Conservation (phyloP, 2,888 invertebrate genomes). For the Meta bourneti region DNA sequence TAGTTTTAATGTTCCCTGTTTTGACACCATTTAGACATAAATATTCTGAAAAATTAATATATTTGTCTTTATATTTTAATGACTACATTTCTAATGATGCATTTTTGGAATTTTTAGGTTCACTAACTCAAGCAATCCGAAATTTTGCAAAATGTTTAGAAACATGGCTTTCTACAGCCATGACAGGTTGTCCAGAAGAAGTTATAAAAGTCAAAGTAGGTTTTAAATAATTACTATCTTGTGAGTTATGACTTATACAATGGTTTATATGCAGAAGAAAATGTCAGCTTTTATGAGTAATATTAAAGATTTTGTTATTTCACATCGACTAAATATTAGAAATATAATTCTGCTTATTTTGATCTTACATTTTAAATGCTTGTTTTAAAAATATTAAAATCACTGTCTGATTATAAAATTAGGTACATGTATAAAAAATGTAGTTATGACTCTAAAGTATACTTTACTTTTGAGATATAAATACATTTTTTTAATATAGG, state of each 20-base stretch:
- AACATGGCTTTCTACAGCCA: conserved; percentile 90
- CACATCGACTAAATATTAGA: not conserved
- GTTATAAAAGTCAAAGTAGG: conserved; percentile 90
- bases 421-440: too few relatives aligned
- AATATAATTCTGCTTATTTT: not conserved
- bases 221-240: not conserved
- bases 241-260: not conserved
- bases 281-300: not conserved
- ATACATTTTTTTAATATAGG: too few relatives aligned
- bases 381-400: not conserved
- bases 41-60: too few relatives aligned
- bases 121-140: conserved; percentile 93
- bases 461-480: too few relatives aligned
- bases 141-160: conserved; percentile 96
- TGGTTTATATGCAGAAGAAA: not conserved
- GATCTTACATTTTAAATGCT: not conserved
- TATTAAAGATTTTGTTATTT: not conserved
- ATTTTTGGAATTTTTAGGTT: conserved; percentile 53
- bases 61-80: too few relatives aligned
- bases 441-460: too few relatives aligned
- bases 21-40: too few relatives aligned
- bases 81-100: not conserved
- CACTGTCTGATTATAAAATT: not conserved
- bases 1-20: too few relatives aligned
- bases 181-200: conserved; percentile 90